Evolutionary conservation across 2,113 vertebrate species (phyloP), one percentile per base, ranked within the genome.

Genomic region (Emydocephalus ijimae): DNA sequence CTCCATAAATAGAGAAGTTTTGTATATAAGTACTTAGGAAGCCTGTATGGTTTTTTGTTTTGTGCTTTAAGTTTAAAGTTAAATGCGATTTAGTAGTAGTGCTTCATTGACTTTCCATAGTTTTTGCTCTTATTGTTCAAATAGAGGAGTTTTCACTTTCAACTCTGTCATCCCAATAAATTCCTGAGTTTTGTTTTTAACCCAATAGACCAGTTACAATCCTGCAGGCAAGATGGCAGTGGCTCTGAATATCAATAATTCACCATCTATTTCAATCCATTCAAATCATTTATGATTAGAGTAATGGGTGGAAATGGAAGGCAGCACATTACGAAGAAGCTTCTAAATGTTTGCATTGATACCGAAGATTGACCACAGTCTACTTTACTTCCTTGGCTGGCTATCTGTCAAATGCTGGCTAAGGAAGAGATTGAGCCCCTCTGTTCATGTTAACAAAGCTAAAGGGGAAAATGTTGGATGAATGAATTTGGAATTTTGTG

Each of bases 301-400:
- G 86, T 91, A 92, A 87, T 89, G 61, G 95, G 64, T 95, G 24
- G 89, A 94, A 74, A 61, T 91, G 15, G 86, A 88, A 89, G 56
- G 74, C 29, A 86, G 57, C 6, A 3, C 52, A n/a, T 93, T 90
- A 50, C 50, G 26, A 90, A 92, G 50, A 29, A 56, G 45, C 57
- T 91, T 87, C 15, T 69, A 48, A 93, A 69, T 90, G 54, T 59
- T 61, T 92, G 88, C 24, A 61, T 59, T 85, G 55, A 85, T 85
- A 85, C 55, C 59, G 92, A 89, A 92, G 54, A 57, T n/a, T 92
- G 90, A 85, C n/a, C 23, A 43, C n/a, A 7, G 34, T 69, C 74
- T 89, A 23, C 48, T 21, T 64, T 86, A 11, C 56, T 89, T 93
- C 90, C 61, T 89, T 91, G n/a, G 64, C 34, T 39, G 24, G 24